A percentile compares a stretch with the other conserved stretches of the same genome.
These are phyloP conservation scores for Fregetta grallaria DNA, from an alignment of 2,113 vertebrate genomes.

Conservation along the genomic window DNA sequence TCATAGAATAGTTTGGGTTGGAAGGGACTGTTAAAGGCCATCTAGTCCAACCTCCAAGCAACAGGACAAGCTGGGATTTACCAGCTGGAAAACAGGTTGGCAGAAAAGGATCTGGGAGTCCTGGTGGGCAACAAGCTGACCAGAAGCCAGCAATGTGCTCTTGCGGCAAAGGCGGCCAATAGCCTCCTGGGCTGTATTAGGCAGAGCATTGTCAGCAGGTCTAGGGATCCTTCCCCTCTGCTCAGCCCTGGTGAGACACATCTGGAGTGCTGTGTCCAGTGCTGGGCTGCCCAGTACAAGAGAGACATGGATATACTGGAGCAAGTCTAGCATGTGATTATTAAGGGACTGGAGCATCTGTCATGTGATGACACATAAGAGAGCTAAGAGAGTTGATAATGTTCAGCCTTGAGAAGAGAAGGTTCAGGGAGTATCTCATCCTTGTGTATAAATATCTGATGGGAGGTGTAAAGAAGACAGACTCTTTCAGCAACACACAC, in stretches of 20 bases:
- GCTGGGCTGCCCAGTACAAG: neutral
- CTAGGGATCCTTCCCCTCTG: neutral
- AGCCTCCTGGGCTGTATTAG: neutral
- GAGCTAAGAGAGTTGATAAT: neutral
- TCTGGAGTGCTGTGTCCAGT: neutral
- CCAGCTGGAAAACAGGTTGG: neutral
- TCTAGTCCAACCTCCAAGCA: neutral
- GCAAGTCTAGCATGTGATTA: fast-evolving
- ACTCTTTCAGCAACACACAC: neutral
- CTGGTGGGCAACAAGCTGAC: neutral
- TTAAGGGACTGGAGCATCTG: neutral
- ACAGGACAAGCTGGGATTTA: neutral
- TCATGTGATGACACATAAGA: neutral
- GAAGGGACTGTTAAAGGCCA: neutral
- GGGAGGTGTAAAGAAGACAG: neutral
- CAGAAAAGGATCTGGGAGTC: neutral
- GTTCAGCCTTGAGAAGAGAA: neutral
- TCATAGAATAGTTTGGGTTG: neutral
- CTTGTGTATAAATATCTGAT: neutral
- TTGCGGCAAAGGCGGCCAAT: fast-evolving
- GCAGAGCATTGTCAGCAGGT: neutral
- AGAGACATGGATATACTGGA: neutral
- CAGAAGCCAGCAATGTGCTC: neutral
- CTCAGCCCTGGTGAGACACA: neutral
- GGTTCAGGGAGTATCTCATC: neutral